A percentile compares a stretch with the other conserved stretches of the same genome.
Conservation (phyloP, 2,113 vertebrate species). For the Apteryx owenii region DNA sequence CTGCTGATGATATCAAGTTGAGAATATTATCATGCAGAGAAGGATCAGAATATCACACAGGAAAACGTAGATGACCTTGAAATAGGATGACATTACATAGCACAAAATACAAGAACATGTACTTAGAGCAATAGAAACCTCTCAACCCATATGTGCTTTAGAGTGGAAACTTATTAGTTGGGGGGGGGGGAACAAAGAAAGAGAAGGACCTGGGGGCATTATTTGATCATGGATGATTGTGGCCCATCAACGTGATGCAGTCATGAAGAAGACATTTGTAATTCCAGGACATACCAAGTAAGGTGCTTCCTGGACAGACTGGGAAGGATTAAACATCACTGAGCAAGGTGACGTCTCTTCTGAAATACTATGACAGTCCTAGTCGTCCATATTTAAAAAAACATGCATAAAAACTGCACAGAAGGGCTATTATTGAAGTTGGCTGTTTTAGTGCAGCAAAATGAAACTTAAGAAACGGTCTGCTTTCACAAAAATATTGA, state of each 20-base stretch:
- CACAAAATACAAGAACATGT: background rate
- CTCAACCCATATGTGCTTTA: conserved; percentile 19
- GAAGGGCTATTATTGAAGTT: background rate
- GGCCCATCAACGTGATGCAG: background rate
- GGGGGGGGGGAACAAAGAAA: conserved; percentile 7
- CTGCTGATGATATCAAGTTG: background rate
- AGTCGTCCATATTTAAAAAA: background rate
- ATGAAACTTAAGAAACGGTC: background rate
- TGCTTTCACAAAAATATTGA: background rate
- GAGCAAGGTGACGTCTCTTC: background rate
- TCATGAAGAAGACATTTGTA: background rate
- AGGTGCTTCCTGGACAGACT: background rate
- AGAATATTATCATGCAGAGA: background rate
- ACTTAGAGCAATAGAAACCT: conserved; percentile 41
- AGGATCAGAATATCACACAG: background rate
- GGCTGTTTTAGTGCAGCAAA: background rate
- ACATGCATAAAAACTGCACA: background rate
- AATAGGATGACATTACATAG: conserved; percentile 35
- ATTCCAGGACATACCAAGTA: background rate
- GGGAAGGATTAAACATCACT: background rate
- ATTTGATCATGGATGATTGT: conserved; percentile 27
- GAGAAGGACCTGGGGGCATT: conserved; percentile 33
- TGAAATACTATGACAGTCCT: background rate
- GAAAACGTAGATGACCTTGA: conserved; percentile 2
- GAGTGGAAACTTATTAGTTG: conserved; percentile 31